A percentile compares a stretch with the other conserved stretches of the same genome.
Evolutionary conservation across 2,113 vertebrate species (phyloP).

Genomic region (Elachura formosa): DNA sequence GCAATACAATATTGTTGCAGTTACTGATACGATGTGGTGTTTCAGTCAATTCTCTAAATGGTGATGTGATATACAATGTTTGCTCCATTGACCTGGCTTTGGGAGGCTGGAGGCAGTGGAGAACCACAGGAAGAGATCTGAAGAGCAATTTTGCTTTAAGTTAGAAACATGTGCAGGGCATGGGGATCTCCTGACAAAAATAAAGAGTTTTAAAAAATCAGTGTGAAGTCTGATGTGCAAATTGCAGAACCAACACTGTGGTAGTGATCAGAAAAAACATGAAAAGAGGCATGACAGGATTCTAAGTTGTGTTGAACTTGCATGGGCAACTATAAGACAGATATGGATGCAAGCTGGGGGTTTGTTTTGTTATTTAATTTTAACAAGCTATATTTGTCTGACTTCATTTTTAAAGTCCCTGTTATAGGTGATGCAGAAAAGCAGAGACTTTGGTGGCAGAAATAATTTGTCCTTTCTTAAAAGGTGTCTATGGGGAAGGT

Average conservation of each 20-base stretch:
- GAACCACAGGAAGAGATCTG: background rate
- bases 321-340: background rate
- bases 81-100: background rate
- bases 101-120: background rate
- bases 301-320: background rate
- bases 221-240: background rate
- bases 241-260: background rate
- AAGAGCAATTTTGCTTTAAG: background rate
- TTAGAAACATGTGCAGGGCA: background rate
- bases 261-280: background rate
- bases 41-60: background rate
- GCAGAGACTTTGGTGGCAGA: background rate
- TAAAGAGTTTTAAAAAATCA: background rate
- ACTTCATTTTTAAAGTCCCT: background rate
- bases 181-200: background rate
- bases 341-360: rapidly evolving
- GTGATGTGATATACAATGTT: background rate
- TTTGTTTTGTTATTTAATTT: background rate
- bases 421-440: background rate
- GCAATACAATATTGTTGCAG: background rate
- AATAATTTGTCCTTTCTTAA: background rate
- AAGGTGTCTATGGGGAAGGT: background rate
- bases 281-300: background rate
- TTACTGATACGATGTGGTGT: background rate
- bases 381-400: background rate